Percentiles rank a stretch among this genome's conserved stretches.
phyloP scores from a whole-genome alignment of 2,113 vertebrate genomes.

The Balaeniceps rex region DNA sequence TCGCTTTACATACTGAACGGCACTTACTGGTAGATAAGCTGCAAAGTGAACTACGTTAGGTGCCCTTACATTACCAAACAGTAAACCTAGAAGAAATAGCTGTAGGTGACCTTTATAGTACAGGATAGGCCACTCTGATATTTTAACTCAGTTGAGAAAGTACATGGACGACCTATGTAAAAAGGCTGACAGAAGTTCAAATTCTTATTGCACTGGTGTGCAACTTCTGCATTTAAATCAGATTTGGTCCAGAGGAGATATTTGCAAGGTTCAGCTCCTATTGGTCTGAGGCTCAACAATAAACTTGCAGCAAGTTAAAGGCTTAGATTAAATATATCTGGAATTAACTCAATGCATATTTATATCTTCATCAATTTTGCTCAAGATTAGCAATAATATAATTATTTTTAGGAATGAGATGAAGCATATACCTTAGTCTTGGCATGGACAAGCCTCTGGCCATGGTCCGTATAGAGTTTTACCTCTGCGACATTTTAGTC shows the following conservation, averaged over 20 bases:
- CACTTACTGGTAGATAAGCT: background rate
- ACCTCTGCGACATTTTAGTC: background rate
- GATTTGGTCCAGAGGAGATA: background rate
- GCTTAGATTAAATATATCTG: background rate
- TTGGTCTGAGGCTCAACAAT: background rate
- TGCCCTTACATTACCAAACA: background rate
- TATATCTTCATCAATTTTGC: background rate
- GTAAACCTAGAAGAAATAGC: background rate
- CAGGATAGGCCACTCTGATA: background rate
- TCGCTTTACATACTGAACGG: background rate
- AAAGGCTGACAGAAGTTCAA: background rate
- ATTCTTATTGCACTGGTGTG: background rate
- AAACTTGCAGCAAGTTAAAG: background rate
- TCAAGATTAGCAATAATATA: background rate
- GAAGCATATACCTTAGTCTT: background rate
- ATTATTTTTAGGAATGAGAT: background rate
- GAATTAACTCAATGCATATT: background rate
- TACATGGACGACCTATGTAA: rapidly evolving
- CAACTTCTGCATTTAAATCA: background rate
- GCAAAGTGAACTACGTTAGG: background rate
- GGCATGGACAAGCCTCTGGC: background rate
- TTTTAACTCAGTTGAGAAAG: background rate
- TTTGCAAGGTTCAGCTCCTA: background rate
- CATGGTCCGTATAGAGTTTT: background rate
- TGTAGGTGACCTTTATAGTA: background rate